phyloP scores from a whole-genome alignment of 2,888 invertebrate species.

The Bugulina stolonifera region DNA sequence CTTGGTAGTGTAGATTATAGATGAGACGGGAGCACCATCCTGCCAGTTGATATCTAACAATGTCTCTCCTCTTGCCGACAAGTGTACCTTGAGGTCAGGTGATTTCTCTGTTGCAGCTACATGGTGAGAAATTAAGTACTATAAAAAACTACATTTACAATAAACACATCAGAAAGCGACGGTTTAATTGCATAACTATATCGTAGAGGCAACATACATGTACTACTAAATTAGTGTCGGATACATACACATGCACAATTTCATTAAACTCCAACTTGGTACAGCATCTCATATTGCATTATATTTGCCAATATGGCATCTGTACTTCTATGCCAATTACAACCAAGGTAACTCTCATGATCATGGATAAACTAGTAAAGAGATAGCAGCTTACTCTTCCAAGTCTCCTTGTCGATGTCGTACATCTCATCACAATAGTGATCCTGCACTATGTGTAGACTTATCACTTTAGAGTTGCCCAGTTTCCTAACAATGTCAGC shows the following conservation, averaged over 20 bases:
- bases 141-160: too few species aligned
- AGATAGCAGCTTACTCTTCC: too few species aligned
- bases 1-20: slow-evolving; percentile 12
- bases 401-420: background rate
- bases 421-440: slow-evolving; percentile 42
- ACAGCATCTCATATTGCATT: background rate
- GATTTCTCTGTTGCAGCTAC: background rate
- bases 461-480: slow-evolving; percentile 60
- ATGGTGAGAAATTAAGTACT: too few species aligned
- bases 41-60: slow-evolving; percentile 13
- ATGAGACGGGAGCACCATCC: slow-evolving; percentile 3
- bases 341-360: too few species aligned
- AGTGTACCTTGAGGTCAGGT: slow-evolving; percentile 11
- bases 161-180: too few species aligned
- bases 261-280: too few species aligned
- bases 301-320: background rate
- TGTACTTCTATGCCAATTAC: background rate
- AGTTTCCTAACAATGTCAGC: slow-evolving; percentile 66
- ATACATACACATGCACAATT: too few species aligned
- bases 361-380: too few species aligned
- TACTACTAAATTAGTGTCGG: too few species aligned
- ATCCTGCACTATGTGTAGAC: slow-evolving; percentile 71
- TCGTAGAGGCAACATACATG: too few species aligned
- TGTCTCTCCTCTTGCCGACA: slow-evolving; percentile 21
- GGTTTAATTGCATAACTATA: too few species aligned